phyloP scores from a whole-genome alignment of 2,113 vertebrate genomes.

The Anhinga anhinga region DNA sequence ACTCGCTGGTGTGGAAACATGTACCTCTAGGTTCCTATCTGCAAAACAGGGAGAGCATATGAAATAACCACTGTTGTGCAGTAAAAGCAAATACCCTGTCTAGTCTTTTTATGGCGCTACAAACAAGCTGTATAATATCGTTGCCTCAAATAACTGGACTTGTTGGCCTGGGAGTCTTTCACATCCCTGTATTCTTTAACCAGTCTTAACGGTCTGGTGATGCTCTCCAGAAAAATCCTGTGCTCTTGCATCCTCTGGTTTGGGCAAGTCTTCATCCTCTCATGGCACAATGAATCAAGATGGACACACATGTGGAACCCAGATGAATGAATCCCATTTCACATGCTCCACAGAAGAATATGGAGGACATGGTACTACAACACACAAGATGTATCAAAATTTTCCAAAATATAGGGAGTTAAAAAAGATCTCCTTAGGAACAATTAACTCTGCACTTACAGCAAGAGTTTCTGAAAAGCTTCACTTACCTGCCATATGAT shows the following conservation, averaged over 20 bases:
- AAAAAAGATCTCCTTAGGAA: background rate
- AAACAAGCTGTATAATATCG: background rate
- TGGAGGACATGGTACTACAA: background rate
- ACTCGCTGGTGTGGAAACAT: rapidly evolving
- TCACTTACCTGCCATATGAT: background rate
- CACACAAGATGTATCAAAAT: background rate
- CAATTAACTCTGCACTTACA: background rate
- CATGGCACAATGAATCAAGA: background rate
- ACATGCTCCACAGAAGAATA: background rate
- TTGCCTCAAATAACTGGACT: background rate
- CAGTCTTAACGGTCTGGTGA: background rate
- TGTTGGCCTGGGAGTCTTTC: background rate
- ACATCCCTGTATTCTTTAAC: background rate
- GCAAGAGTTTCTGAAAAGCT: background rate
- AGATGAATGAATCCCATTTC: background rate
- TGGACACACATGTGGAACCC: background rate
- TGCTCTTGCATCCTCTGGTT: background rate
- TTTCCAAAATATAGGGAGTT: background rate
- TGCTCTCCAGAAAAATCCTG: background rate
- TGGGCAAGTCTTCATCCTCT: background rate
- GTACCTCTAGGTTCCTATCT: background rate
- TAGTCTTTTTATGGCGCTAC: background rate
- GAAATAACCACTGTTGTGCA: background rate
- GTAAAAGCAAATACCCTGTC: background rate
- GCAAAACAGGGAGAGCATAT: background rate